Base-by-base conservation (phyloP, 2,113 vertebrate species). In the Sciurus niger region DNA sequence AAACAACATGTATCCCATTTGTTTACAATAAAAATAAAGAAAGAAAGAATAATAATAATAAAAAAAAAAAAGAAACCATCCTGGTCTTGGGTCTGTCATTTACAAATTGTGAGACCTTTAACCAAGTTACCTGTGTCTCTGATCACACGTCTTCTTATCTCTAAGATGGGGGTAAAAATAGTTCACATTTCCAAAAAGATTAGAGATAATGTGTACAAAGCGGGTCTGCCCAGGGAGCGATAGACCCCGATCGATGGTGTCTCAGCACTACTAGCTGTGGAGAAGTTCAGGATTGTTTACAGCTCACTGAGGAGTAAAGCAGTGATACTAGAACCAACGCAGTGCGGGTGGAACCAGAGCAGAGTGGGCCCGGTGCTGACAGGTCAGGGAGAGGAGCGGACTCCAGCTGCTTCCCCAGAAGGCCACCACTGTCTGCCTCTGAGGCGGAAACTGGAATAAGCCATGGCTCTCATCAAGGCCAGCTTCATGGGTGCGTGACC, bases 111-210 rank as follows among this genome's bases (percentile, higher is more conserved):
- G 34, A n/a, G 32, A 14, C 46, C 53, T 86, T 73, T 58, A 25
- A 28, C 46, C 63, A 77, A 94, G 53, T 87, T 63, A 94, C 53
- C 85, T 78, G 30, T 46, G 28, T 77, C 89, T 76, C 68, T 90
- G 55, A 73, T 37, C 73, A 48, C 46, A 20, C 3, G 12, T 63
- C 87, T 95, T 67, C 53, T 67, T 68, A 68, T 20, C 40, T 86
- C 1, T 73, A 89, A 89, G 92, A n/a, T 40, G 24, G 55, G 7
- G 28, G 18, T 78, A 68, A 90, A 84, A 90, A 53, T 34, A 72
- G 32, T 67, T 34, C 51, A 28, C 30, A 18, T 55, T 55, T 85
- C 76, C 89, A 73, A 86, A 85, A 55, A 20, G 30, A 83, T 82
- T 48, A 60, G 37, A 67, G 58, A 58, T 1, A 72, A 85, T 0